A percentile compares a stretch with the other conserved stretches of the same genome.
These are phyloP conservation scores for Ditylenchus dipsaci DNA, from an alignment of 1,140 invertebrate genomes.

Conservation along the genomic window DNA sequence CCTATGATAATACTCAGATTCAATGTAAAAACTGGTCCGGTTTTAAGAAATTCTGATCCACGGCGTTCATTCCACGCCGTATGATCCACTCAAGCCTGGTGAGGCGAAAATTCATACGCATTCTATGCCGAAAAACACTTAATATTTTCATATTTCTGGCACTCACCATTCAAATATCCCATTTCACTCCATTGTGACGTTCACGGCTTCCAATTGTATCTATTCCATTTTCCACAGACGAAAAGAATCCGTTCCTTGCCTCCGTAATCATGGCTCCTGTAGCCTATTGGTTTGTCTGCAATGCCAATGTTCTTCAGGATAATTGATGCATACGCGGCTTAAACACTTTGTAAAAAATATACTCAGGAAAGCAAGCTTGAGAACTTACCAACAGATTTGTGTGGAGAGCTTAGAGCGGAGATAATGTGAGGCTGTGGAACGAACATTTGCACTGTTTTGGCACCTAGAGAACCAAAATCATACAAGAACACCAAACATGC, in stretches of 20 bases:
- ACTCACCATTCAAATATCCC: conserved; percentile 6
- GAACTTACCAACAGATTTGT: conserved; percentile 37
- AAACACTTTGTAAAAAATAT: conserved; percentile 10
- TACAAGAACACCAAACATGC: too few relatives aligned
- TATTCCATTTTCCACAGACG: conserved; percentile 6
- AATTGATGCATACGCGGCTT: conserved; percentile 43
- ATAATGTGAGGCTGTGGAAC: conserved; percentile 34
- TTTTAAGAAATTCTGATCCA: too few relatives aligned
- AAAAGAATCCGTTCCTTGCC: not conserved
- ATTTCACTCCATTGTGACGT: conserved; percentile 17
- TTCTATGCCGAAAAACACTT: not conserved
- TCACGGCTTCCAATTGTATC: conserved; percentile 34
- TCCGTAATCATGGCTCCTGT: conserved; percentile 9
- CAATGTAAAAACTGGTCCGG: too few relatives aligned
- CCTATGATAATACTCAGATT: too few relatives aligned
- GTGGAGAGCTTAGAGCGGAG: conserved; percentile 30
- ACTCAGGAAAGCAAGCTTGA: not conserved
- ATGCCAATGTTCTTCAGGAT: conserved; percentile 47
- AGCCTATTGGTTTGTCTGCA: conserved; percentile 10
- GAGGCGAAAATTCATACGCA: not conserved
- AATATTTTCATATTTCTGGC: not conserved
- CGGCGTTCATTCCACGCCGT: too few relatives aligned
- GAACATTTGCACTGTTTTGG: conserved; percentile 28
- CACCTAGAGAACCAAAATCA: conserved; percentile 14
- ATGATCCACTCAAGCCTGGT: too few relatives aligned